A percentile compares a stretch with the other conserved stretches of the same genome.
Evolutionary conservation across 2,888 invertebrate species (phyloP).

Genomic region (Parnassius smintheus): DNA sequence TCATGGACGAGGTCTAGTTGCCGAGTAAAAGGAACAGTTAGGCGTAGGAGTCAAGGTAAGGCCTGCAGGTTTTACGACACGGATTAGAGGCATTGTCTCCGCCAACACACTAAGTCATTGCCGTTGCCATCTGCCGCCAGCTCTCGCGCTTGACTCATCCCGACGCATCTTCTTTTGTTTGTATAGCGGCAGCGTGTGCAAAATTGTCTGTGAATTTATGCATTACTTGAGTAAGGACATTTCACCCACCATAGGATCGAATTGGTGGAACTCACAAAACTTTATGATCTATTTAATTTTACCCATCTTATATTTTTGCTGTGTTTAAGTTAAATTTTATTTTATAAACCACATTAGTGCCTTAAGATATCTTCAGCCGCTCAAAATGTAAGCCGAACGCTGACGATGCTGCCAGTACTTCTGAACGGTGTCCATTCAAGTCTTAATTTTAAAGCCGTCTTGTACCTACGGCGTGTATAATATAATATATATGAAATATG

Average conservation of each 20-base stretch:
- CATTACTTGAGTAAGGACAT: slow-evolving; percentile 37
- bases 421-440: too few relatives aligned
- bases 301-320: too few relatives aligned
- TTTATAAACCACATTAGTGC: too few relatives aligned
- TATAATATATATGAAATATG: too few relatives aligned
- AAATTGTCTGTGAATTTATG: slow-evolving; percentile 39
- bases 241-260: slow-evolving; percentile 41
- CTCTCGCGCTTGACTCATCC: slow-evolving; percentile 44
- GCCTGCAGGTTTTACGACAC: slow-evolving; percentile 67
- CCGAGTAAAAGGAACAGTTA: slow-evolving; percentile 63
- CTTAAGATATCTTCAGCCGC: too few relatives aligned
- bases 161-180: slow-evolving; percentile 41
- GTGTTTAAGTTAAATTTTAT: too few relatives aligned
- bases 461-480: too few relatives aligned
- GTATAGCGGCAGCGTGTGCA: slow-evolving; percentile 38
- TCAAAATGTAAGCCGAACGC: too few relatives aligned
- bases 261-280: slow-evolving; percentile 1
- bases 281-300: neutral
- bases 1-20: slow-evolving; percentile 53
- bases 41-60: slow-evolving; percentile 81
- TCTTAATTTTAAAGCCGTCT: too few relatives aligned
- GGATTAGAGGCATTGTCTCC: slow-evolving; percentile 70
- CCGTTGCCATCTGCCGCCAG: slow-evolving; percentile 45
- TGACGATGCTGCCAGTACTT: too few relatives aligned
- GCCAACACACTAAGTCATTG: slow-evolving; percentile 68